A percentile compares a stretch with the other conserved stretches of the same genome.
These are phyloP conservation scores for Epirrhoe tristata DNA, from an alignment of 2,888 invertebrate species.

Conservation along the genomic window DNA sequence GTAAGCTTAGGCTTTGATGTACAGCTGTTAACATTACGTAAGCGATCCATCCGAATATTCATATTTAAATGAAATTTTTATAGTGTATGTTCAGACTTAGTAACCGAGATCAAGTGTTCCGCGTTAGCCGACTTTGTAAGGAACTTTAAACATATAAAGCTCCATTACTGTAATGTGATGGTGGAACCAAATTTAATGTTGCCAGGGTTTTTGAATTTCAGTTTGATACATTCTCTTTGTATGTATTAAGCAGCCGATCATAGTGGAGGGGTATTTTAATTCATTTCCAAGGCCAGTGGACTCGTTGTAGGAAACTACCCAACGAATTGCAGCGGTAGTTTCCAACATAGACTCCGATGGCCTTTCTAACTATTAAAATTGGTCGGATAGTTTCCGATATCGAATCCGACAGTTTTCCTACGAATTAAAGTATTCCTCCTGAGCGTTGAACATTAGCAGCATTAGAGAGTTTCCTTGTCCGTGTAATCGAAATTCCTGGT, in stretches of 20 bases:
- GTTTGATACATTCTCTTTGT: not conserved
- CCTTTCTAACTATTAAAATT: no score
- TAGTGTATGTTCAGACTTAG: not conserved
- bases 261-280: not conserved
- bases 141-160: not conserved
- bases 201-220: not conserved
- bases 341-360: no score
- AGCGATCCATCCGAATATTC: slow-evolving; percentile 2
- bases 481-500: slow-evolving; percentile 67
- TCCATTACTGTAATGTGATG: not conserved
- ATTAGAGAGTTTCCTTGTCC: slow-evolving; percentile 64
- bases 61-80: slow-evolving; percentile 7
- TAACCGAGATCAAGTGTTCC: not conserved
- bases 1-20: slow-evolving; percentile 8
- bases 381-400: not conserved
- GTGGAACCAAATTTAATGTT: not conserved
- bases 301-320: no score
- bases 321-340: no score
- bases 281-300: not conserved
- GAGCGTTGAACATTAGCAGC: slow-evolving; percentile 66
- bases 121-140: not conserved
- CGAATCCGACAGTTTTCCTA: not conserved
- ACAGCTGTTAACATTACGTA: slow-evolving; percentile 4
- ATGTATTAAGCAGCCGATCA: not conserved
- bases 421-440: slow-evolving; percentile 1